These are phyloP conservation scores for Hoplodrina blanda DNA, from an alignment of 2,888 invertebrate genomes.

Conservation along the genomic window DNA sequence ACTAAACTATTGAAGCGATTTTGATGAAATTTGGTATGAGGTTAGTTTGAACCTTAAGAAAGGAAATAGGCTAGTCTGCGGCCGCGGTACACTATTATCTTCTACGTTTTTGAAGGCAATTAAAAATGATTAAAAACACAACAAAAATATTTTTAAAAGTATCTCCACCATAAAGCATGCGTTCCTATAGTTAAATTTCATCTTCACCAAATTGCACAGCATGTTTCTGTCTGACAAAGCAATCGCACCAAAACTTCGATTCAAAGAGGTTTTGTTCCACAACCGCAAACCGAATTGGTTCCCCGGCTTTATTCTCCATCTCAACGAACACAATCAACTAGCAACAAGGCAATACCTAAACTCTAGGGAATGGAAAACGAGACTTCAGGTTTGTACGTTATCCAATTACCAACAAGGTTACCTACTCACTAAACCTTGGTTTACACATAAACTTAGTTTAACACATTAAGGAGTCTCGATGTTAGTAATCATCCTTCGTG, in stretches of 20 bases:
- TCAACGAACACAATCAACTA: conserved; percentile 45
- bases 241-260: conserved; percentile 18
- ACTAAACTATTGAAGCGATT: too few relatives aligned
- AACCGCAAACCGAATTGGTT: conserved; percentile 35
- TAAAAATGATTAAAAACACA: too few relatives aligned
- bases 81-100: too few relatives aligned
- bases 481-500: conserved; percentile 34
- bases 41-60: too few relatives aligned
- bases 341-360: conserved; percentile 33
- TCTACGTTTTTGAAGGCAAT: too few relatives aligned
- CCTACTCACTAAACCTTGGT: conserved; percentile 24
- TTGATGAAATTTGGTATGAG: too few relatives aligned
- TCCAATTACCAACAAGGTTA: conserved; percentile 43
- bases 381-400: conserved; percentile 44
- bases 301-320: conserved; percentile 40
- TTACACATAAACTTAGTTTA: conserved; percentile 39
- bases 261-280: conserved; percentile 31
- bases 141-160: too few relatives aligned
- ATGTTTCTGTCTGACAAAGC: conserved; percentile 9
- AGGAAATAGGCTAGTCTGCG: too few relatives aligned
- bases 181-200: neutral
- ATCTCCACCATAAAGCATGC: neutral
- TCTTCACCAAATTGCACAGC: neutral
- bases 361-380: conserved; percentile 43
- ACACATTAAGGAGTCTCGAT: conserved; percentile 10